phyloP scores from a whole-genome alignment of 2,797 vertebrate genomes.

The Phrynocephalus guinanensis region DNA sequence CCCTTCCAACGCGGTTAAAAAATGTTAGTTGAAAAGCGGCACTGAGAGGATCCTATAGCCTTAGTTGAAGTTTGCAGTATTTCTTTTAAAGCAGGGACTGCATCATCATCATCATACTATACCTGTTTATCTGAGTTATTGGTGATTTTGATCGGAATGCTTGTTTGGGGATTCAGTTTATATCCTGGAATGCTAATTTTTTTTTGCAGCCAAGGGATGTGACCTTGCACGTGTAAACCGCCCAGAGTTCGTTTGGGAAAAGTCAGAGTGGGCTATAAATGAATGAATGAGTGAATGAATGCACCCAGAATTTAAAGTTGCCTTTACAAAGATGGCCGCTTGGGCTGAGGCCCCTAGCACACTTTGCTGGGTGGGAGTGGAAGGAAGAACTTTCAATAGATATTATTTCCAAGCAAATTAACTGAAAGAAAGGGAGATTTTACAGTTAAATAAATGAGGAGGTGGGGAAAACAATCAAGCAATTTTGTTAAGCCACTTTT shows the following conservation, averaged over 20 bases:
- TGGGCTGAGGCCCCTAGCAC: no score
- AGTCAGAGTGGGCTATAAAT: no score
- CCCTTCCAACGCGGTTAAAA: not conserved
- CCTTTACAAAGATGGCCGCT: not conserved
- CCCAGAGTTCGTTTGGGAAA: no score
- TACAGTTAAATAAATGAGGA: not conserved
- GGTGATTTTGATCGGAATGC: not conserved
- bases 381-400: not conserved
- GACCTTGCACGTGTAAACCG: not conserved
- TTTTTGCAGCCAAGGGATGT: no score
- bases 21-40: not conserved
- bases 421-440: not conserved
- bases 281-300: no score
- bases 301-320: not conserved
- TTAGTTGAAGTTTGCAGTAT: no score
- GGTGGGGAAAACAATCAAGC: no score
- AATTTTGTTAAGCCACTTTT: no score
- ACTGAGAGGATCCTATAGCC: no score
- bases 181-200: no score
- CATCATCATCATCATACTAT: not conserved
- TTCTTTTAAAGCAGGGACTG: no score
- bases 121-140: no score
- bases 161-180: not conserved
- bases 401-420: not conserved
- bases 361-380: not conserved